phyloP scores from a whole-genome alignment of 2,888 invertebrate species.

The Platynereis dumerilii region DNA sequence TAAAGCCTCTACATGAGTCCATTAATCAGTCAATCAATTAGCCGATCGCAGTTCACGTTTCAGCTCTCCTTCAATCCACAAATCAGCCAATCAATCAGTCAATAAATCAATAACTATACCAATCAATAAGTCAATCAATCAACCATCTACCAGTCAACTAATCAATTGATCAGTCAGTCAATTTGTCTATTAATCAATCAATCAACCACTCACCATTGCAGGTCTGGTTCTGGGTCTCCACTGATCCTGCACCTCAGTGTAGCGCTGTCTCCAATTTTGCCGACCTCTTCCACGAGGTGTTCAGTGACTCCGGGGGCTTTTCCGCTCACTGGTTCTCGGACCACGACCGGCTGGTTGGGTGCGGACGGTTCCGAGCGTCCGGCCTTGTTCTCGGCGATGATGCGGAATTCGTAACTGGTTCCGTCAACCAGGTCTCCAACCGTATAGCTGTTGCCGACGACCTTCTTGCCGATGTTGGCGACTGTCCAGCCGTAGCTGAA shows the following conservation, averaged over 20 bases:
- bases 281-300: constrained; percentile 54
- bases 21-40: too few relatives aligned
- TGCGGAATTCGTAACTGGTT: constrained; percentile 53
- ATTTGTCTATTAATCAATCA: too few relatives aligned
- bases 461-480: constrained; percentile 29
- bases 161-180: too few relatives aligned
- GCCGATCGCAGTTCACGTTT: too few relatives aligned
- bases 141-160: too few relatives aligned
- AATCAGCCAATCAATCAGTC: too few relatives aligned
- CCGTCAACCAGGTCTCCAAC: constrained; percentile 53
- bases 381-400: constrained; percentile 67
- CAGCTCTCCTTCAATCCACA: too few relatives aligned
- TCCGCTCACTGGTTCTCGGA: constrained; percentile 30
- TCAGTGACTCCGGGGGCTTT: constrained; percentile 41
- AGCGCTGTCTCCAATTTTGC: constrained; percentile 48
- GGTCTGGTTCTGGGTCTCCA: constrained; percentile 55
- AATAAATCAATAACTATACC: too few relatives aligned
- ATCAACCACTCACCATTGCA: constrained; percentile 56
- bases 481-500: constrained; percentile 34
- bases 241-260: constrained; percentile 56
- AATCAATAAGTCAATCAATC: too few relatives aligned
- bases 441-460: constrained; percentile 36
- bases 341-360: constrained; percentile 31
- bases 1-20: too few relatives aligned
- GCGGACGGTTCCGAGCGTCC: constrained; percentile 65